Evolutionary conservation across 2,888 invertebrate species (phyloP).

Genomic region (Emmelina monodactyla): DNA sequence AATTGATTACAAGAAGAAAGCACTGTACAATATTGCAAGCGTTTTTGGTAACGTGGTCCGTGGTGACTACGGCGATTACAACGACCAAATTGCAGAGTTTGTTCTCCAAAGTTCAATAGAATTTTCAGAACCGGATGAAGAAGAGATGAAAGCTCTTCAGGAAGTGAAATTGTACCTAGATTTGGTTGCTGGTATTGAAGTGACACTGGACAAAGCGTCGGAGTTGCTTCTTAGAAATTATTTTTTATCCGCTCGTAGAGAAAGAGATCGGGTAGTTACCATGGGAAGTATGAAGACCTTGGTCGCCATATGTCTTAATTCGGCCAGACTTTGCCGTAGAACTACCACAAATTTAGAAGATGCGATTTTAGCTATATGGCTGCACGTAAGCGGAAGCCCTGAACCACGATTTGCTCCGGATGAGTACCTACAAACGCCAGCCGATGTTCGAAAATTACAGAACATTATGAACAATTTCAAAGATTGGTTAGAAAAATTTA

Average conservation of each 20-base stretch:
- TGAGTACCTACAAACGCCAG: constrained; percentile 44
- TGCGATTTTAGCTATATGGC: constrained; percentile 51
- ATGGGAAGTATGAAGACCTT: constrained; percentile 38
- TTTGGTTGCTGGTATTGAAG: constrained; percentile 34
- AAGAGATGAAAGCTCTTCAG: constrained; percentile 30
- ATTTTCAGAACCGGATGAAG: constrained; percentile 20
- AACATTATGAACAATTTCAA: constrained; percentile 38
- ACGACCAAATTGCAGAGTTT: constrained; percentile 40
- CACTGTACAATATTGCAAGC: constrained; percentile 35
- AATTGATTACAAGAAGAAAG: constrained; percentile 42
- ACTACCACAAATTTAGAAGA: constrained; percentile 35
- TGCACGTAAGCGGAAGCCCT: constrained; percentile 42
- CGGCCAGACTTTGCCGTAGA: constrained; percentile 45
- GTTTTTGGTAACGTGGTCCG: constrained; percentile 44
- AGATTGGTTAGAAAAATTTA: constrained; percentile 44
- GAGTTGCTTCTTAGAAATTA: constrained; percentile 38
- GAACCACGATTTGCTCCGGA: constrained; percentile 48
- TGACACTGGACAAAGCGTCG: constrained; percentile 27
- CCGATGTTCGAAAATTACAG: constrained; percentile 32
- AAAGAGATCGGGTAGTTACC: constrained; percentile 33
- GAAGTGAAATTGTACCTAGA: constrained; percentile 36
- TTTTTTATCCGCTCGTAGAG: constrained; percentile 44
- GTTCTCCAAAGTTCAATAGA: constrained; percentile 30
- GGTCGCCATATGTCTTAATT: constrained; percentile 32
- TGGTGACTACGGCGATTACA: constrained; percentile 38